Conservation (phyloP, 2,113 vertebrate species). For the Herpetotheres cachinnans region DNA sequence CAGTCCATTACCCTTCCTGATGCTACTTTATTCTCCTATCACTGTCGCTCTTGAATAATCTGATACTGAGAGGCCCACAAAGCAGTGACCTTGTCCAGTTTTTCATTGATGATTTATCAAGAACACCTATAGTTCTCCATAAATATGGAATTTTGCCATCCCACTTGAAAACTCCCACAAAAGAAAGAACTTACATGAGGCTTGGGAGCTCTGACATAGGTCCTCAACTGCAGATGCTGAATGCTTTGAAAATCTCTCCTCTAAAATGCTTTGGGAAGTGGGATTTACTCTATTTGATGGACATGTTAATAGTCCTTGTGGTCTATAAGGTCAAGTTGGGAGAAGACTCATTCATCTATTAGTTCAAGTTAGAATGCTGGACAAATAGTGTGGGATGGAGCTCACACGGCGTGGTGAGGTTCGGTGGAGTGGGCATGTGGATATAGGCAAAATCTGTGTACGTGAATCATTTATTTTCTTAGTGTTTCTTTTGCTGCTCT, state of each 20-base stretch:
- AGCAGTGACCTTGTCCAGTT: background rate
- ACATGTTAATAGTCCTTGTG: background rate
- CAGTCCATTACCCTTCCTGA: background rate
- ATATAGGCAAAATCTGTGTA: fast-evolving
- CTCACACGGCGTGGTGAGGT: background rate
- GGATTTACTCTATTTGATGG: background rate
- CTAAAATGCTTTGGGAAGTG: background rate
- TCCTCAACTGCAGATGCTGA: background rate
- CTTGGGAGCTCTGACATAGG: background rate
- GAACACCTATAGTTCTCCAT: background rate
- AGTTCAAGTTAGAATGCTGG: background rate
- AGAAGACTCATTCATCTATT: background rate
- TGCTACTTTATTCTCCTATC: background rate
- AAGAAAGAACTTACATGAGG: background rate
- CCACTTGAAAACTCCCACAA: background rate
- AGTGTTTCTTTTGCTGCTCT: background rate
- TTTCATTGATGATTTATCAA: background rate
- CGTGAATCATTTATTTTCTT: background rate
- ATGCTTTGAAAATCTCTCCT: background rate
- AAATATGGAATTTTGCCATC: background rate
- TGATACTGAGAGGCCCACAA: background rate
- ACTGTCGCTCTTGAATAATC: background rate
- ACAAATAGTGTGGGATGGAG: background rate
- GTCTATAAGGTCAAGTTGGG: background rate
- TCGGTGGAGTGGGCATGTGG: fast-evolving